Evolutionary conservation across 2,113 vertebrate species (phyloP), one percentile per base, ranked within the genome.

Genomic region (Speoplatyrhinus poulsoni): DNA sequence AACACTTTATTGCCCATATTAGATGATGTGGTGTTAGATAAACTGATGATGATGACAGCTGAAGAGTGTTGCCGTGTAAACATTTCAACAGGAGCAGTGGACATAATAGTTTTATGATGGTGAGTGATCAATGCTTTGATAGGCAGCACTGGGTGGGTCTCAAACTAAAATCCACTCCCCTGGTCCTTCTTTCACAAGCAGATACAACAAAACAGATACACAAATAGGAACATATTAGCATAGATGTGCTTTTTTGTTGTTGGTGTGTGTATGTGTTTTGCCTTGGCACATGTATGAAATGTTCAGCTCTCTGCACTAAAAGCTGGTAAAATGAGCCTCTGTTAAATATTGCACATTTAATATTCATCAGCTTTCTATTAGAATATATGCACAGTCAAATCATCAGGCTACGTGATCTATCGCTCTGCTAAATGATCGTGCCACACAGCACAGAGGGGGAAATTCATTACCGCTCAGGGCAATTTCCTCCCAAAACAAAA

Each of bases 401-500:
- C 80, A 88, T 88, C 81, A 67, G 87, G 77, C 85, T 67, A 79
- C 80, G 87, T 92, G 92, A 93, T 93, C 92, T 92, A 93, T 93
- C 87, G 87, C 81, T 85, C 83, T 79, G 88, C 82, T 92, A 92
- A 94, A 93, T 92, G 88, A 82, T 88, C 80, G 85, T 87, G 91
- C 89, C 90, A 92, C 82, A 71, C 70, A 82, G 90, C 86, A 66
- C 80, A 70, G 83, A 81, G 85, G 83, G 82, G 82, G 77, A 78
- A 90, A 92, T 92, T 93, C 91, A 93, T 94, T 93, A 92, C 77
- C 70, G 91, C 92, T 90, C 71, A 79, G 85, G 89, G 90, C 92
- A 91, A 91, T 93, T 94, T 92, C 88, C 90, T 90, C 82, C 87
- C 84, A 92, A 93, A 93, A 93, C 90, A 91, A 92, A 93, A 93